Conservation (phyloP, 2,797 vertebrate genomes). For the Sebastolobus alascanus region DNA sequence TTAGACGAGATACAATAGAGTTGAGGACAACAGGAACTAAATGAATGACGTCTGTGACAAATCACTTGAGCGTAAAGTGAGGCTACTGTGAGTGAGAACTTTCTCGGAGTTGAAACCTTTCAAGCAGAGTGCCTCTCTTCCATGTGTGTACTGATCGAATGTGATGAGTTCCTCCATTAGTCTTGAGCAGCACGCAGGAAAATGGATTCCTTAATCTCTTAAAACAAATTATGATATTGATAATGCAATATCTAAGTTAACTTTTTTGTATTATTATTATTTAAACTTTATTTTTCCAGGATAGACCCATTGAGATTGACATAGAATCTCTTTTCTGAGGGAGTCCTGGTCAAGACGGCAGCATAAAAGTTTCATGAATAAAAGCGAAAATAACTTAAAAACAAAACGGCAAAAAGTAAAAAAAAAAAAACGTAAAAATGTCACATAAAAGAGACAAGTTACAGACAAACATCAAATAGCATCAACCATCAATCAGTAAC, state of each 20-base stretch:
- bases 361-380: neutral
- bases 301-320: neutral
- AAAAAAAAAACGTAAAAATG: neutral
- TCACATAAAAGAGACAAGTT: neutral
- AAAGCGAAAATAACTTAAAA: neutral
- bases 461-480: neutral
- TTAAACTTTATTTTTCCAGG: neutral
- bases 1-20: neutral
- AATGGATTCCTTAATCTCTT: constrained; percentile 48
- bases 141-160: constrained; percentile 10
- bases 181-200: constrained; percentile 22
- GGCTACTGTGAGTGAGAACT: constrained; percentile 9
- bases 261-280: neutral
- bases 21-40: constrained; percentile 20
- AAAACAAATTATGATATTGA: constrained; percentile 47
- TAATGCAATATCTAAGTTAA: constrained; percentile 28
- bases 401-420: neutral
- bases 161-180: constrained; percentile 43
- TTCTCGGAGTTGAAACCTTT: constrained; percentile 1
- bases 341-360: neutral
- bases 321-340: neutral
- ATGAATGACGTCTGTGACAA: constrained; percentile 10
- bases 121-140: constrained; percentile 1
- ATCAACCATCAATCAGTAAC: neutral
- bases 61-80: constrained; percentile 9